These are phyloP conservation scores for Microplitis manilae DNA, from an alignment of 2,888 invertebrate species.

Conservation along the genomic window DNA sequence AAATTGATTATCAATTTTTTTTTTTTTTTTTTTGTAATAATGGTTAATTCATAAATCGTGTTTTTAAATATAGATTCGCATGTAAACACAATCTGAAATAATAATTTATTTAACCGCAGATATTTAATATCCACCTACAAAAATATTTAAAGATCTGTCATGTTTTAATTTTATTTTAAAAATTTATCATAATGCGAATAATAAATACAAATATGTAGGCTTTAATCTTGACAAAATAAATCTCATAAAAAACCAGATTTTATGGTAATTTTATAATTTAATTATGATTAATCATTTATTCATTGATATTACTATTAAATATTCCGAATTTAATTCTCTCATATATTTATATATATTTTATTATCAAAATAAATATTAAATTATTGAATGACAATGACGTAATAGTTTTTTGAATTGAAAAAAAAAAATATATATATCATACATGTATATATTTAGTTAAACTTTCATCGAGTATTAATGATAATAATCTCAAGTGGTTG, in stretches of 20 bases:
- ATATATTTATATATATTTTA: not conserved
- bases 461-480: not conserved
- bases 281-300: slow-evolving; percentile 1
- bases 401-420: not conserved
- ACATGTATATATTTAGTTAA: not conserved
- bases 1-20: not conserved
- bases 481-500: not conserved
- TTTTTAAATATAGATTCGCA: not conserved
- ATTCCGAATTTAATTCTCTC: not conserved
- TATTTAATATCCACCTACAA: not conserved
- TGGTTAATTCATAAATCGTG: not conserved
- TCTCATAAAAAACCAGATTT: slow-evolving; percentile 14
- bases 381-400: not conserved
- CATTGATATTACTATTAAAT: not conserved
- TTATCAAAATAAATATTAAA: not conserved
- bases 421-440: not conserved
- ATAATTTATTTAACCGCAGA: not conserved
- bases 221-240: not conserved
- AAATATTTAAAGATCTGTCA: not conserved
- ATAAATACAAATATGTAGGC: not conserved
- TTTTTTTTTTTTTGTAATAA: no score
- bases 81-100: not conserved
- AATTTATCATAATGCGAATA: not conserved
- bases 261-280: slow-evolving; percentile 7
- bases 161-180: not conserved